A percentile compares a stretch with the other conserved stretches of the same genome.
phyloP scores from a whole-genome alignment of 2,888 invertebrate species.

The Ecliptopera silaceata region DNA sequence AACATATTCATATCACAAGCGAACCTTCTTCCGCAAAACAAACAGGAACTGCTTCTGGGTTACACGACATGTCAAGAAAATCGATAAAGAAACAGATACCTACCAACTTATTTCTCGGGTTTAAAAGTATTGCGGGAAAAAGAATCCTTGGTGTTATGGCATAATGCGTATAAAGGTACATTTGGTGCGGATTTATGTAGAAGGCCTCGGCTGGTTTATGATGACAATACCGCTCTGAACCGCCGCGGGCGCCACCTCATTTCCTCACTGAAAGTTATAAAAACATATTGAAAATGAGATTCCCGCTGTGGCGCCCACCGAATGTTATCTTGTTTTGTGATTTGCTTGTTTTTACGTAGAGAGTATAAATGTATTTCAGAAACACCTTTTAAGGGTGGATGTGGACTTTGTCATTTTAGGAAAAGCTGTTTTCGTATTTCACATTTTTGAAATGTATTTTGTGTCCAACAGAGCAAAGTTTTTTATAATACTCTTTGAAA shows the following conservation, averaged over 20 bases:
- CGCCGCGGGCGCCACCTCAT: conserved; percentile 79
- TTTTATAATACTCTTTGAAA: too few species aligned
- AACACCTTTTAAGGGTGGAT: conserved; percentile 47
- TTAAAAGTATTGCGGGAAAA: conserved; percentile 67
- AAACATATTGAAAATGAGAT: conserved; percentile 84
- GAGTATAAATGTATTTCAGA: conserved; percentile 68
- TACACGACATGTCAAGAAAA: conserved; percentile 30
- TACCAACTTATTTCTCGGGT: conserved; percentile 64
- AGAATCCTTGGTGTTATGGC: conserved; percentile 69
- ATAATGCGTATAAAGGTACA: conserved; percentile 81
- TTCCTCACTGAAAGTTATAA: conserved; percentile 82
- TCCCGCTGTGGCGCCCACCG: conserved; percentile 71
- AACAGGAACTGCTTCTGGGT: conserved; percentile 9
- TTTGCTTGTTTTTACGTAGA: conserved; percentile 78
- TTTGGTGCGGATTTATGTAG: conserved; percentile 79
- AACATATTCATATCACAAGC: not conserved
- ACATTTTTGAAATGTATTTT: not conserved
- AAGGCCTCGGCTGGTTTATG: conserved; percentile 78
- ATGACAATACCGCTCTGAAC: conserved; percentile 74
- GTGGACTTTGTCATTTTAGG: conserved; percentile 41
- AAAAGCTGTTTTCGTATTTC: too few species aligned
- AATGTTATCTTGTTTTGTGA: conserved; percentile 81
- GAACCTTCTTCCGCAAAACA: not conserved
- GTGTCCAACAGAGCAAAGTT: too few species aligned
- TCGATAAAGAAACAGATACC: conserved; percentile 54